Evolutionary conservation across 2,888 invertebrate genomes (phyloP), one percentile per base, ranked within the genome.

Genomic region (Meloe dianella): DNA sequence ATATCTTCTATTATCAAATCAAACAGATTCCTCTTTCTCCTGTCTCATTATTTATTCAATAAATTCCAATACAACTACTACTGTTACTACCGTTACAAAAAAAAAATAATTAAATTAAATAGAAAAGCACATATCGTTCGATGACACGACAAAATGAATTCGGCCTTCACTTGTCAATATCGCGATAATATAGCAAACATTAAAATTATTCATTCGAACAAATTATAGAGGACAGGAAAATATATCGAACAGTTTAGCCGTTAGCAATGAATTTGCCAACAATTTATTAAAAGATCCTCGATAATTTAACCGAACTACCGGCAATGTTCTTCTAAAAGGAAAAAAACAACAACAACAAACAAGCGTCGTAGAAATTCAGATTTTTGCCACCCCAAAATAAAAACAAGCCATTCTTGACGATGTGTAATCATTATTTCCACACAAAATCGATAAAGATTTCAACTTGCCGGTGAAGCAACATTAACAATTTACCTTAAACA

Each of bases 221-320:
- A 54, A 54, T 54, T 54, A 24, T 24, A 14, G 24, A 5, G 14
- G 2, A 17, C 4, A 7, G 10, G 17, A 17, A 41, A 7, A 41
- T 17, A 41, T 41, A 17, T 41, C 41, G 17, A 32, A 41, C n/a
- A 7, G 7, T 41, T 41, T 41, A 17, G 24, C 54, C 54, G 54
- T 12, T 54, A 54, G 54, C 54, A 54, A 54, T 54, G 54, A 22
- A 54, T 54, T 54, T 24, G 2, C 54, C 54, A 54, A 54, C 51
- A 51, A 9, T 51, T 51, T 47, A 20, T 47, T n/a, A n/a, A 20
- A 47, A 51, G 10, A 51, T 51, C 22, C 1, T 10, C 51, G n/a
- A 51, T 51, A 51, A 51, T 22, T 51, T 51, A 51, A 51, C 1
- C 22, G 17, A 51, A 20, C 47, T 47, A 54, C 14, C 22, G 54